These are phyloP conservation scores for Eupithecia exiguata DNA, from an alignment of 2,888 invertebrate genomes.

Conservation along the genomic window DNA sequence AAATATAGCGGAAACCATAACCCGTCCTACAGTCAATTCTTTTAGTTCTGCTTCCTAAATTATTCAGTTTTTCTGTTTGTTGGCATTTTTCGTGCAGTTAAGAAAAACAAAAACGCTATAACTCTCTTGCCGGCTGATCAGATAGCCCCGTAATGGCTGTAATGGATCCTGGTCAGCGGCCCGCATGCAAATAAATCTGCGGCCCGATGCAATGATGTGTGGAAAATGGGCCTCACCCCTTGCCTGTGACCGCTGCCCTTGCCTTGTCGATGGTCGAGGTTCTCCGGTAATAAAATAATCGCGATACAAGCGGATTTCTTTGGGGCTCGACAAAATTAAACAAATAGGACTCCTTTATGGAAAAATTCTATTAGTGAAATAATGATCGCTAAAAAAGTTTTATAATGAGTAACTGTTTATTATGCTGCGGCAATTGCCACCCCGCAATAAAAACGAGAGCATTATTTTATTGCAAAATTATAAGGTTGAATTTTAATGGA, in stretches of 20 bases:
- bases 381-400: background rate
- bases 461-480: constrained; percentile 46
- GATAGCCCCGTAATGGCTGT: constrained; percentile 81
- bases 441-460: constrained; percentile 36
- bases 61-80: constrained; percentile 65
- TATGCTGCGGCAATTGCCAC: constrained; percentile 22
- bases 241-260: constrained; percentile 57
- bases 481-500: constrained; percentile 44
- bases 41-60: constrained; percentile 64
- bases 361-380: background rate
- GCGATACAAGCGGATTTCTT: constrained; percentile 21
- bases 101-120: constrained; percentile 81
- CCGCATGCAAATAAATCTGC: constrained; percentile 85
- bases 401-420: background rate
- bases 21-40: constrained; percentile 67
- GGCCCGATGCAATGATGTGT: constrained; percentile 84
- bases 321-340: constrained; percentile 1
- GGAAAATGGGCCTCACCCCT: constrained; percentile 81
- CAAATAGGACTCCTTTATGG: background rate
- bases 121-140: constrained; percentile 82
- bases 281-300: constrained; percentile 52
- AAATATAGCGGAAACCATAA: constrained; percentile 78
- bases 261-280: constrained; percentile 48
- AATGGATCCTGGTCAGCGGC: constrained; percentile 84
- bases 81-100: constrained; percentile 76